Conservation (phyloP, 2,888 invertebrate genomes). For the Rotaria sp. region DNA sequence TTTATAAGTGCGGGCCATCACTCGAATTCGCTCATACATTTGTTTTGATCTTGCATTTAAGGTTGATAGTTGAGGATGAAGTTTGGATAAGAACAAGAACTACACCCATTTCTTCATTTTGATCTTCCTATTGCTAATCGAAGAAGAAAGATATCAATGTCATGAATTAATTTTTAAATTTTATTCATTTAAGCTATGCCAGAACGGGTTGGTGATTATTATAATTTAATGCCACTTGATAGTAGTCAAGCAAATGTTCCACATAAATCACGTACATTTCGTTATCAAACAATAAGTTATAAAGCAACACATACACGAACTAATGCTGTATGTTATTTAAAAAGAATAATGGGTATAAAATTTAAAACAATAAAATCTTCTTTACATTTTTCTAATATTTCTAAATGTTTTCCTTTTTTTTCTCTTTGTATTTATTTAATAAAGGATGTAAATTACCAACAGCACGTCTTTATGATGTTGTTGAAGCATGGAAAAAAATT, state of each 20-base stretch:
- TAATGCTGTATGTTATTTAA: conserved; percentile 35
- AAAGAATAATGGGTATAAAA: conserved; percentile 35
- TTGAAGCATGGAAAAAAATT: conserved; percentile 87
- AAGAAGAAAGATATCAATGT: too few relatives aligned
- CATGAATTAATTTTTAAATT: too few relatives aligned
- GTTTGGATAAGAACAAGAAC: too few relatives aligned
- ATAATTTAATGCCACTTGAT: conserved; percentile 78
- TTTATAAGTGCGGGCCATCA: too few relatives aligned
- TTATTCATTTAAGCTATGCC: conserved; percentile 65
- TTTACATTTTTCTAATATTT: background rate
- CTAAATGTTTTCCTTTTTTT: background rate
- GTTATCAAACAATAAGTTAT: conserved; percentile 74
- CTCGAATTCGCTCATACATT: too few relatives aligned
- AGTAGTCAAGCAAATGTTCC: conserved; percentile 56
- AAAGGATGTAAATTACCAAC: conserved; percentile 31
- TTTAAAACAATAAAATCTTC: background rate
- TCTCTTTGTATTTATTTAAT: background rate
- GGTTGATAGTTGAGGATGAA: too few relatives aligned
- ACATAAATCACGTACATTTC: conserved; percentile 66
- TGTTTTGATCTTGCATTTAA: too few relatives aligned
- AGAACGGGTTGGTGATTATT: conserved; percentile 78
- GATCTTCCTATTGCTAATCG: too few relatives aligned
- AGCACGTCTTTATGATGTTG: conserved; percentile 17
- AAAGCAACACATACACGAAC: conserved; percentile 80
- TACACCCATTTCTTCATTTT: too few relatives aligned